phyloP scores from a whole-genome alignment of 2,797 vertebrate genomes.

The Trematomus bernacchii region DNA sequence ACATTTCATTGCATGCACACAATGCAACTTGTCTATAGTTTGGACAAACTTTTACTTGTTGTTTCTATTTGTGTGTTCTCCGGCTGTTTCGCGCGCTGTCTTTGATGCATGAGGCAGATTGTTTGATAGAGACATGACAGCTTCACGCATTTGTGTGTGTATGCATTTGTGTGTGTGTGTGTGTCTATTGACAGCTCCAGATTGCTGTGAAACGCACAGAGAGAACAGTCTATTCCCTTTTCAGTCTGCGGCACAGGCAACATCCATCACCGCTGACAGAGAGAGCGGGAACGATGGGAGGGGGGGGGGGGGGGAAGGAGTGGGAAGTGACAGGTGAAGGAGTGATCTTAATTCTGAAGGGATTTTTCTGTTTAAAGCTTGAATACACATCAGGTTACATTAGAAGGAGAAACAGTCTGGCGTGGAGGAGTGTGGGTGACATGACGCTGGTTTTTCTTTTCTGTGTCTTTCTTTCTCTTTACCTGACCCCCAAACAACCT shows the following conservation, averaged over 20 bases:
- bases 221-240: slow-evolving; percentile 80
- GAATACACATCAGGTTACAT: slow-evolving; percentile 75
- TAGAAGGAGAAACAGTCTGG: slow-evolving; percentile 30
- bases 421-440: not conserved
- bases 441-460: not conserved
- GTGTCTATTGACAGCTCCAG: slow-evolving; percentile 73
- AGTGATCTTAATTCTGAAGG: slow-evolving; percentile 76
- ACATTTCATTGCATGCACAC: slow-evolving; percentile 10
- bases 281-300: slow-evolving; percentile 16
- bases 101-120: slow-evolving; percentile 68
- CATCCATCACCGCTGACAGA: slow-evolving; percentile 79
- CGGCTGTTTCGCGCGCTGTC: slow-evolving; percentile 47
- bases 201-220: slow-evolving; percentile 78
- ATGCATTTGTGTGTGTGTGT: not conserved
- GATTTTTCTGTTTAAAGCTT: slow-evolving; percentile 73
- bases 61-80: slow-evolving; percentile 52
- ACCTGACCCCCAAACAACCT: slow-evolving; percentile 8
- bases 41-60: slow-evolving; percentile 57
- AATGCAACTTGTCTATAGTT: slow-evolving; percentile 48
- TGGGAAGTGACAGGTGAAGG: slow-evolving; percentile 79
- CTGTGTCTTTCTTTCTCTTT: not conserved
- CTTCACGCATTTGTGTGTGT: slow-evolving; percentile 36
- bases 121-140: slow-evolving; percentile 80
- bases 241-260: slow-evolving; percentile 75
- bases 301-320: slow-evolving; percentile 14